Percentiles rank a stretch among this genome's conserved stretches.
phyloP scores from a whole-genome alignment of 2,888 invertebrate genomes.

The Hipparchia semele region DNA sequence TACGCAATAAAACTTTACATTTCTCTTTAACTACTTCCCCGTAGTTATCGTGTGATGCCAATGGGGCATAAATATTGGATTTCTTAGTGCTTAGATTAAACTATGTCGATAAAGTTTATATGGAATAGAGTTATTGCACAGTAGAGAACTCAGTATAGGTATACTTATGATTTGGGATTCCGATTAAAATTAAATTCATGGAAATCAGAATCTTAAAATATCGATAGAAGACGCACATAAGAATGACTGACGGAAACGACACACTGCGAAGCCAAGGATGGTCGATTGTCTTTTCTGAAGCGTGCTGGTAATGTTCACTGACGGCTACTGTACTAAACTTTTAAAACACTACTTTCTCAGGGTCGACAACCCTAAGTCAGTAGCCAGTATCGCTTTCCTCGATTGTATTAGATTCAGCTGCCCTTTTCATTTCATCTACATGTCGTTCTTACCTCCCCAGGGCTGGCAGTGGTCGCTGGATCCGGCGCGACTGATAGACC shows the following conservation, averaged over 20 bases:
- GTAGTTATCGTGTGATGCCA: slow-evolving; percentile 72
- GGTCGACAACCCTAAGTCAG: slow-evolving; percentile 63
- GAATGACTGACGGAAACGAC: no score
- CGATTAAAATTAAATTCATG: neutral
- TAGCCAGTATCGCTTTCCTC: slow-evolving; percentile 78
- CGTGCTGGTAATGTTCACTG: no score
- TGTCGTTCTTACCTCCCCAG: slow-evolving; percentile 69
- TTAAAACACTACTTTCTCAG: neutral
- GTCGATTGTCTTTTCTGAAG: no score
- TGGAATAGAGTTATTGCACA: slow-evolving; percentile 8
- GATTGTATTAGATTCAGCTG: slow-evolving; percentile 83
- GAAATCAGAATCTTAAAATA: no score
- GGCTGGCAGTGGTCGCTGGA: slow-evolving; percentile 66
- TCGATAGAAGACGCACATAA: no score
- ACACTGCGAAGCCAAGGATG: no score
- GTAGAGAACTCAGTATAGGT: neutral
- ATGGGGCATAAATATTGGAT: slow-evolving; percentile 58
- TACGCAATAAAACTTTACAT: slow-evolving; percentile 80
- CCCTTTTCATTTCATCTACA: slow-evolving; percentile 83
- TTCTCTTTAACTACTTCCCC: slow-evolving; percentile 77
- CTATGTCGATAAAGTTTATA: slow-evolving; percentile 15
- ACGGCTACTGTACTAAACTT: no score
- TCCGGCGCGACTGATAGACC: slow-evolving; percentile 51
- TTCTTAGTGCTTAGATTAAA: slow-evolving; percentile 26
- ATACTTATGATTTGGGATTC: neutral